Evolutionary conservation across 1,140 invertebrate genomes (phyloP).

Genomic region (Philopotamus ludificatus): DNA sequence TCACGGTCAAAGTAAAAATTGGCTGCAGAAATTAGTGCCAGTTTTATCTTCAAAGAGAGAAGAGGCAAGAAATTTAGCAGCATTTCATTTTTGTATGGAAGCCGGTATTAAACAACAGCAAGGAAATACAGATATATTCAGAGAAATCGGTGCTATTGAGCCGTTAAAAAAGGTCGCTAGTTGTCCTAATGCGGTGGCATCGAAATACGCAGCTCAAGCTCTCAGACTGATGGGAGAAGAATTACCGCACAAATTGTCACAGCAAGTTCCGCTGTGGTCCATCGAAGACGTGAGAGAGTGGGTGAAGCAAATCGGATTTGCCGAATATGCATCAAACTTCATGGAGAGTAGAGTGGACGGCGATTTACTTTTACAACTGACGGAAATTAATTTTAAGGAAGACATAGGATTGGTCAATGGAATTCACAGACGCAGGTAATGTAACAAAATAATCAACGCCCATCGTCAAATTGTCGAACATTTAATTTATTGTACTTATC

Average conservation of each 20-base stretch:
- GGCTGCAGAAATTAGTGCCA: constrained; percentile 90
- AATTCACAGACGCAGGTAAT: constrained; percentile 81
- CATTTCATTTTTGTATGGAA: constrained; percentile 99
- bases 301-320: constrained; percentile 97
- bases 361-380: constrained; percentile 92
- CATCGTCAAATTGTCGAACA: too few relatives aligned
- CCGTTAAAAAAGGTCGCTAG: constrained; percentile 95
- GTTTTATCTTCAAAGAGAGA: constrained; percentile 94
- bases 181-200: constrained; percentile 96
- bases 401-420: constrained; percentile 94
- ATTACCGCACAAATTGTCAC: constrained; percentile 94
- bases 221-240: constrained; percentile 93
- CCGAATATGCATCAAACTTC: constrained; percentile 79
- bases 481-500: constrained; percentile 22
- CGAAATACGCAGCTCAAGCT: constrained; percentile 95
- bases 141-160: constrained; percentile 93
- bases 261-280: constrained; percentile 97
- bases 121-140: constrained; percentile 91
- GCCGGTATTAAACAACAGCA: constrained; percentile 97
- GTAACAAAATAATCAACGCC: too few relatives aligned
- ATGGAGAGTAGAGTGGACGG: constrained; percentile 93
- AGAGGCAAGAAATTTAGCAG: constrained; percentile 93
- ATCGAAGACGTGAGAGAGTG: constrained; percentile 95
- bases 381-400: constrained; percentile 86
- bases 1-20: constrained; percentile 95